Evolutionary conservation across 2,797 vertebrate genomes (phyloP), one percentile per base, ranked within the genome.

Genomic region (Microchirus variegatus): DNA sequence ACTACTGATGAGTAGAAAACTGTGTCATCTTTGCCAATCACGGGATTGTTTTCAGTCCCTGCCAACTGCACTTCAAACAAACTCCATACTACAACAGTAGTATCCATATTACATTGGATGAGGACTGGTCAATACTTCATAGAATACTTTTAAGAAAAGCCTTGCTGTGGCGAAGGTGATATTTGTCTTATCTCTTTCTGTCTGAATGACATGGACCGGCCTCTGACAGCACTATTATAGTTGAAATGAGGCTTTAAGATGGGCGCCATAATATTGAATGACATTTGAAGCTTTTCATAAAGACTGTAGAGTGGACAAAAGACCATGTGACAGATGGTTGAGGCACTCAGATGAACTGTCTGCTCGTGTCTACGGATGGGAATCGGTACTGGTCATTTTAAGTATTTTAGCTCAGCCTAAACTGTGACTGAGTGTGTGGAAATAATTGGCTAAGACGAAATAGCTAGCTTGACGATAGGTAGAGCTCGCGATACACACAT

Each of bases 231-330:
- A 57, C 66, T 64, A 77, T 83, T 22, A 22, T 77, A 80, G 50
- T n/a, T 71, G 37, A 82, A 82, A 80, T 66, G 63, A 75, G 56
- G n/a, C 71, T 81, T 62, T 72, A 68, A 75, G 75, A 75, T 53
- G 42, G 73, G 75, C 7, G 1, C 62, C 40, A 11, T 54, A 78
- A 42, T 49, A 47, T 71, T 68, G 77, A 73, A 78, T 54, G 70
- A 70, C 75, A 77, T 82, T 84, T 74, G 17, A 77, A 77, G 55
- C 69, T 43, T 67, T 78, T 65, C 64, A 47, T 73, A 59, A 46
- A 19, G 17, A 60, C 45, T 48, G 16, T 48, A 73, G 62, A 65
- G 51, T 55, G 72, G 75, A 79, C 80, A 77, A 76, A 82, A 74
- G 52, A 64, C 47, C 35, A 10, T 31, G 44, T 75, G 78, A 84